These are phyloP conservation scores for Hyphantria cunea DNA, from an alignment of 1,140 invertebrate genomes.

Conservation along the genomic window DNA sequence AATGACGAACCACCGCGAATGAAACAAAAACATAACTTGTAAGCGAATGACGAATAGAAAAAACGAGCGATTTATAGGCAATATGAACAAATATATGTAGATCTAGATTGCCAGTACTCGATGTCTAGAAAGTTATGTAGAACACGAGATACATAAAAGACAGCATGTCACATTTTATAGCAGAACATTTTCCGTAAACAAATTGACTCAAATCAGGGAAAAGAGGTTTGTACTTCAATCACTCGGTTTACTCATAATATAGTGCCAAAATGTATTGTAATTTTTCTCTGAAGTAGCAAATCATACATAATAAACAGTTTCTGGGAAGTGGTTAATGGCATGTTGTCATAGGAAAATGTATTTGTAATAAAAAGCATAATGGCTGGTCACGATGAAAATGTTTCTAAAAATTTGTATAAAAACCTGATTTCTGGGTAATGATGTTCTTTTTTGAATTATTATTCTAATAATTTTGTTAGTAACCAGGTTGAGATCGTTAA, in stretches of 20 bases:
- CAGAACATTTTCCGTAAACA: constrained; percentile 19
- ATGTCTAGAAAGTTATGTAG: too few species aligned
- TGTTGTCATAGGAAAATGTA: constrained; percentile 18
- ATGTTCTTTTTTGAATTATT: background rate
- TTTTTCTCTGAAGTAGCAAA: constrained; percentile 25
- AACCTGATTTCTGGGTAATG: background rate
- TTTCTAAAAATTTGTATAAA: background rate
- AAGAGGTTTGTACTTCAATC: constrained; percentile 23
- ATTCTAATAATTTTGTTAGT: too few species aligned
- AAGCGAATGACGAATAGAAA: too few species aligned
- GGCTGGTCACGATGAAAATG: background rate
- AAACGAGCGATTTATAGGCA: too few species aligned
- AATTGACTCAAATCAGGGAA: constrained; percentile 18
- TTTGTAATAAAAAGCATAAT: constrained; percentile 14
- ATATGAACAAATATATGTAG: too few species aligned
- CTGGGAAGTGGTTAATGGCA: constrained; percentile 28
- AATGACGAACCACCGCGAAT: too few species aligned
- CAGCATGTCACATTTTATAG: constrained; percentile 2
- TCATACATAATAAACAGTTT: constrained; percentile 26
- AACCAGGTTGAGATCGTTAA: too few species aligned
- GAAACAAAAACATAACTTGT: too few species aligned
- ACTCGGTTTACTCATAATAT: constrained; percentile 19
- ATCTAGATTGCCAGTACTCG: too few species aligned
- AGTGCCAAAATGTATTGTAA: constrained; percentile 26
- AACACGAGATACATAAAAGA: background rate